Evolutionary conservation across 2,797 vertebrate species (phyloP).

Genomic region (Lerista edwardsae): DNA sequence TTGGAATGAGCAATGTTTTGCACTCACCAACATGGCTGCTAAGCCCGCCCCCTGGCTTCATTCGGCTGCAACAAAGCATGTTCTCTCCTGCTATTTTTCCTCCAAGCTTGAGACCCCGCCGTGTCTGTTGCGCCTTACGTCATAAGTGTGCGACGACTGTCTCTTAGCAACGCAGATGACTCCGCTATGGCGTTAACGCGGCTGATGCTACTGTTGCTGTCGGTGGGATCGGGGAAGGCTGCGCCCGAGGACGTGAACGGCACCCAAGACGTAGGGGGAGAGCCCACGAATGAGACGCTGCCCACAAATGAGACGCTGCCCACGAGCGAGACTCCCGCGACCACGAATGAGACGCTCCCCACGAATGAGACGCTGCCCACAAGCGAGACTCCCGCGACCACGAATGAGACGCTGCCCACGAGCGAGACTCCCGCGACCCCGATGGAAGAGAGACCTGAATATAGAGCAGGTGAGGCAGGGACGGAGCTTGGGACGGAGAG

Average conservation of each 20-base stretch:
- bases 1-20: no score
- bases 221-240: not conserved
- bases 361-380: not conserved
- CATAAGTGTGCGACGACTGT: not conserved
- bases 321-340: no score
- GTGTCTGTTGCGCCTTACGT: no score
- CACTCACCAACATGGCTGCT: no score
- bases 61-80: no score
- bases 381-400: no score
- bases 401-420: not conserved
- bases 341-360: no score
- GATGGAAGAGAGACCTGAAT: not conserved
- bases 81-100: no score
- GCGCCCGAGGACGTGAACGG: not conserved
- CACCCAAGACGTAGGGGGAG: not conserved
- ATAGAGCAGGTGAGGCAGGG: not conserved
- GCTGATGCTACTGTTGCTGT: not conserved
- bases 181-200: not conserved
- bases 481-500: not conserved
- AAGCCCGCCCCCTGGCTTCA: no score
- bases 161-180: conserved; percentile 31
- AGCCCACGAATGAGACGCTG: not conserved
- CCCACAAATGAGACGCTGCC: not conserved
- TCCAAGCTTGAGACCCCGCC: no score
- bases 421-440: no score